A percentile compares a stretch with the other conserved stretches of the same genome.
These are phyloP conservation scores for Oreohelix idahoensis DNA, from an alignment of 1,140 invertebrate genomes.

Conservation along the genomic window DNA sequence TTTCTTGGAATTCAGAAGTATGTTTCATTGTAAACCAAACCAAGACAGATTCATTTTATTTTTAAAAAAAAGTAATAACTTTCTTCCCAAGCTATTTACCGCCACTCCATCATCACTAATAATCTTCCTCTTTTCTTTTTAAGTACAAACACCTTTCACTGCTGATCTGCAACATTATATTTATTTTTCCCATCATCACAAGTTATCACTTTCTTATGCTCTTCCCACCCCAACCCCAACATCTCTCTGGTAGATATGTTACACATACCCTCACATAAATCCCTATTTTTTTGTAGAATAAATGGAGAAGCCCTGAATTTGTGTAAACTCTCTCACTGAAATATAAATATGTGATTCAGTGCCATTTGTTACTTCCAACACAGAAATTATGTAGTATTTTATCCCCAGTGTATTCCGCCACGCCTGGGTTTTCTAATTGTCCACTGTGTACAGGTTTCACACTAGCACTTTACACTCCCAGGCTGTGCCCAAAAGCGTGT, in stretches of 20 bases:
- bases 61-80: background rate
- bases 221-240: background rate
- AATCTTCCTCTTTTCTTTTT: conserved; percentile 13
- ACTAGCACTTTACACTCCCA: too few relatives aligned
- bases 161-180: conserved; percentile 20
- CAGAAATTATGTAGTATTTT: too few relatives aligned
- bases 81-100: conserved; percentile 12
- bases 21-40: background rate
- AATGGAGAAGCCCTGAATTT: background rate
- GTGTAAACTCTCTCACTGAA: background rate
- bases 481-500: too few relatives aligned
- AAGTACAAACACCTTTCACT: conserved; percentile 24
- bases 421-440: too few relatives aligned
- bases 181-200: conserved; percentile 17
- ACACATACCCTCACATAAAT: background rate
- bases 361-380: background rate
- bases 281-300: background rate
- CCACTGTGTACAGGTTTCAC: too few relatives aligned
- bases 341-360: conserved; percentile 3
- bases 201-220: background rate
- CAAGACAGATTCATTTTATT: conserved; percentile 26
- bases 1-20: background rate
- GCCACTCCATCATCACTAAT: conserved; percentile 10
- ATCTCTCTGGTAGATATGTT: conserved; percentile 9
- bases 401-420: too few relatives aligned